Evolutionary conservation across 2,797 vertebrate species (phyloP).

Genomic region (Lithobates sylvaticus): DNA sequence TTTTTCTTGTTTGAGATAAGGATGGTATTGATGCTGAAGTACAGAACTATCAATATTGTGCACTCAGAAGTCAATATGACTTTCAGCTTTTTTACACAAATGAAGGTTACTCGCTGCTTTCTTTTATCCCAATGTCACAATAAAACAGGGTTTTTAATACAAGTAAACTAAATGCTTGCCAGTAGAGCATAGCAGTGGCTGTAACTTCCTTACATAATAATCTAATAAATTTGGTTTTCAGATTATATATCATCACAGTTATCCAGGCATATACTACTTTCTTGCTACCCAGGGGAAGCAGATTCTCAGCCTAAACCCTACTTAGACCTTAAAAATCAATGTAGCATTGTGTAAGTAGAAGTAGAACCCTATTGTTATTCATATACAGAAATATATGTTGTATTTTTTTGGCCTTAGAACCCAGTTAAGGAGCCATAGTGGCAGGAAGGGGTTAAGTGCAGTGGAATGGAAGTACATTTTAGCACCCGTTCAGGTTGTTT

Average conservation of each 20-base stretch:
- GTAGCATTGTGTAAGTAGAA: too few species aligned
- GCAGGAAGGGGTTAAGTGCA: too few species aligned
- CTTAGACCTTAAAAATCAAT: too few species aligned
- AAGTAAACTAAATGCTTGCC: not conserved
- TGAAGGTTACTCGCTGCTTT: conserved; percentile 43
- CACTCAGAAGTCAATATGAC: conserved; percentile 47
- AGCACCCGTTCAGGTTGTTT: too few species aligned
- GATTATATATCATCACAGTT: not conserved
- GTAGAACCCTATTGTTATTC: too few species aligned
- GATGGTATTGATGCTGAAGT: conserved; percentile 46
- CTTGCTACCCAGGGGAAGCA: too few species aligned
- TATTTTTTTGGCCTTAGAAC: too few species aligned
- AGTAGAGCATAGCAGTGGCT: not conserved
- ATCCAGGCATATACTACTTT: not conserved
- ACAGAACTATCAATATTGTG: conserved; percentile 42
- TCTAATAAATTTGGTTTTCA: not conserved
- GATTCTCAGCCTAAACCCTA: too few species aligned
- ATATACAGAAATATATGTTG: too few species aligned
- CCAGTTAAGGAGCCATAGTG: too few species aligned
- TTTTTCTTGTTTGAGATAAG: conserved; percentile 43
- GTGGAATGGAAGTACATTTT: too few species aligned
- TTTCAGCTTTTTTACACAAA: conserved; percentile 46
- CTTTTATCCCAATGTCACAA: not conserved
- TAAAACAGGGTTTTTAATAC: not conserved
- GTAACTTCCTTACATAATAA: not conserved